These are phyloP conservation scores for Polietes domitor DNA, from an alignment of 2,888 invertebrate species.

Conservation along the genomic window DNA sequence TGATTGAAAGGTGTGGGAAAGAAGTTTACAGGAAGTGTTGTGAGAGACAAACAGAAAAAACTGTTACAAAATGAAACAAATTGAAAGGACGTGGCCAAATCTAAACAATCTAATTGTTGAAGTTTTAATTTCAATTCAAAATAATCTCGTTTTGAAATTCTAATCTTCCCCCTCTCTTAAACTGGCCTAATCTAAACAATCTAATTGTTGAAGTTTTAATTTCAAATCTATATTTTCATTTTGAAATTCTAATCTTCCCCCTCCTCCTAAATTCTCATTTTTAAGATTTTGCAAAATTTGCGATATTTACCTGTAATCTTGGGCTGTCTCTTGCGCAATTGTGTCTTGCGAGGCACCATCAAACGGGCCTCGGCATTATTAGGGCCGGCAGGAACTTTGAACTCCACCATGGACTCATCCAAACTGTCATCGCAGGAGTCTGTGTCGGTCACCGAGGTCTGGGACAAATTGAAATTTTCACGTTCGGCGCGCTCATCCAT, in stretches of 20 bases:
- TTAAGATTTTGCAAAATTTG: neutral
- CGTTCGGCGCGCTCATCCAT: conserved; percentile 79
- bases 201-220: too few species aligned
- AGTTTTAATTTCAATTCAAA: too few species aligned
- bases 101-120: too few species aligned
- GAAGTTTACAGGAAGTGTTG: neutral
- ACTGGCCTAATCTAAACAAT: too few species aligned
- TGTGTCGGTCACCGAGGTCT: conserved; percentile 72
- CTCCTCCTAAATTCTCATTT: neutral
- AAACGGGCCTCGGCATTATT: conserved; percentile 61
- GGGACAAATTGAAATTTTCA: conserved; percentile 72
- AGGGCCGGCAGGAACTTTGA: conserved; percentile 72
- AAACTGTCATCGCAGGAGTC: conserved; percentile 78
- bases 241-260: neutral
- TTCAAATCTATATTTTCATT: neutral
- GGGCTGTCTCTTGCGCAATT: conserved; percentile 76
- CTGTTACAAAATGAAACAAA: too few species aligned
- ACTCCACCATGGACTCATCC: conserved; percentile 74
- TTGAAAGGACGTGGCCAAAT: too few species aligned
- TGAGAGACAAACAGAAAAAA: too few species aligned
- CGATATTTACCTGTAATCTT: conserved; percentile 80
- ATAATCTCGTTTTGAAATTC: too few species aligned
- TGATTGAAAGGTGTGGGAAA: conserved; percentile 62
- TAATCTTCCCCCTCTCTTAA: too few species aligned
- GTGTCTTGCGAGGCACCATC: conserved; percentile 65